These are phyloP conservation scores for Lycaena phlaeas DNA, from an alignment of 2,888 invertebrate species.

Conservation along the genomic window DNA sequence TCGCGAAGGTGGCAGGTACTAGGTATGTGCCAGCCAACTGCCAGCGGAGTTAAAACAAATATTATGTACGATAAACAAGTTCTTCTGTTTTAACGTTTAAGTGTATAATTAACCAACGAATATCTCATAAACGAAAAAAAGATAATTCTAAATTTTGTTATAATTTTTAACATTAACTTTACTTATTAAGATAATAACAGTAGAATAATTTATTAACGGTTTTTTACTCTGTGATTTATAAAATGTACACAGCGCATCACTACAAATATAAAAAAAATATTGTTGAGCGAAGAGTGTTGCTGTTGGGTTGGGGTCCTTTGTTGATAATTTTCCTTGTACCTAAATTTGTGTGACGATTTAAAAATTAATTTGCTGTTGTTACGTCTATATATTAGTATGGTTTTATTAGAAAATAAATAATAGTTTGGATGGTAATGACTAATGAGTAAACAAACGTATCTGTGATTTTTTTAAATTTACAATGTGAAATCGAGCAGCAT, in stretches of 20 bases:
- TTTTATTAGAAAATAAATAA: neutral
- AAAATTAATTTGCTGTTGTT: neutral
- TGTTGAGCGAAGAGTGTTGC: conserved; percentile 16
- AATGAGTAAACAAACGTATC: neutral
- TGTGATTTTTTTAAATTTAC: conserved; percentile 18
- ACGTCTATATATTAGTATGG: neutral
- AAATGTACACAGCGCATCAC: no score
- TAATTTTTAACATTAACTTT: no score
- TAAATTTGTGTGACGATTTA: conserved; percentile 7
- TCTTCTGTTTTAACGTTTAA: no score
- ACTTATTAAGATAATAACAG: no score
- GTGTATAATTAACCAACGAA: no score
- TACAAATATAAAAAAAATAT: conserved; percentile 17
- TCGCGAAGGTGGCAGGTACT: conserved; percentile 17
- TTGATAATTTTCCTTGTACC: conserved; percentile 22
- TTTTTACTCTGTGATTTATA: no score
- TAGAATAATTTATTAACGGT: no score
- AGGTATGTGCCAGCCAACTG: conserved; percentile 19
- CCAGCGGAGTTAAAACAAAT: no score
- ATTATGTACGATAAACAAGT: no score
- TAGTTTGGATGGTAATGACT: neutral
- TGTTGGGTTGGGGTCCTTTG: conserved; percentile 24
- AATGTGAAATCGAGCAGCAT: conserved; percentile 41
- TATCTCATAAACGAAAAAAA: no score
- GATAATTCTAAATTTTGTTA: no score